Conservation (phyloP, 2,888 invertebrate genomes). For the Keiferia lycopersicella region DNA sequence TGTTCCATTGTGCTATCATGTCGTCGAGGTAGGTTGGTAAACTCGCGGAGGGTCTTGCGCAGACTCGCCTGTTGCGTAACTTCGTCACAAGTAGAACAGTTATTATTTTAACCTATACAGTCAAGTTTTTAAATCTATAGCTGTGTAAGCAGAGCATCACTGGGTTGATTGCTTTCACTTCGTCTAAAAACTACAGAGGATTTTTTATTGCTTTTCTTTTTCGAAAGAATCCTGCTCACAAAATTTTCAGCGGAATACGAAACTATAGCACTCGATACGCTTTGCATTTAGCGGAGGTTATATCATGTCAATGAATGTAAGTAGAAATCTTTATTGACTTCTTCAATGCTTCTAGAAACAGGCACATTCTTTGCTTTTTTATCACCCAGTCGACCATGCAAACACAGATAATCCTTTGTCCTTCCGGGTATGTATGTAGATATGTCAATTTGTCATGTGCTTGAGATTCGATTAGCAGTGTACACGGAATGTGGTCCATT, state of each 20-base stretch:
- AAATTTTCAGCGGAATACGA: too few relatives aligned
- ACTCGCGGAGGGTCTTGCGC: conserved; percentile 10
- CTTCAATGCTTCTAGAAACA: too few relatives aligned
- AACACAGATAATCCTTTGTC: neutral
- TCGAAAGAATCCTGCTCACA: too few relatives aligned
- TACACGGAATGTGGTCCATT: conserved; percentile 27
- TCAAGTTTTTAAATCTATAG: too few relatives aligned
- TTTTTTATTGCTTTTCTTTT: too few relatives aligned
- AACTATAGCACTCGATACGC: too few relatives aligned
- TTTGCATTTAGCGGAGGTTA: too few relatives aligned
- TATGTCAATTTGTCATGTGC: conserved; percentile 17
- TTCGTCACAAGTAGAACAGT: neutral
- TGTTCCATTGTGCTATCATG: conserved; percentile 17
- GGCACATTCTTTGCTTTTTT: neutral
- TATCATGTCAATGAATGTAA: too few relatives aligned
- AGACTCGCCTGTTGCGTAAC: neutral
- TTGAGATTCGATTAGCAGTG: conserved; percentile 18
- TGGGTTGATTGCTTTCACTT: too few relatives aligned
- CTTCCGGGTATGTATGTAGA: conserved; percentile 17
- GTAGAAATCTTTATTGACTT: too few relatives aligned
- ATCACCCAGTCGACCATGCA: neutral
- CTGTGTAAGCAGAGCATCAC: too few relatives aligned
- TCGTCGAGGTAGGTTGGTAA: conserved; percentile 12
- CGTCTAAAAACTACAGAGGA: too few relatives aligned
- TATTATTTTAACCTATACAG: neutral